phyloP scores from a whole-genome alignment of 2,888 invertebrate species.

The Eutolmus rufibarbis region DNA sequence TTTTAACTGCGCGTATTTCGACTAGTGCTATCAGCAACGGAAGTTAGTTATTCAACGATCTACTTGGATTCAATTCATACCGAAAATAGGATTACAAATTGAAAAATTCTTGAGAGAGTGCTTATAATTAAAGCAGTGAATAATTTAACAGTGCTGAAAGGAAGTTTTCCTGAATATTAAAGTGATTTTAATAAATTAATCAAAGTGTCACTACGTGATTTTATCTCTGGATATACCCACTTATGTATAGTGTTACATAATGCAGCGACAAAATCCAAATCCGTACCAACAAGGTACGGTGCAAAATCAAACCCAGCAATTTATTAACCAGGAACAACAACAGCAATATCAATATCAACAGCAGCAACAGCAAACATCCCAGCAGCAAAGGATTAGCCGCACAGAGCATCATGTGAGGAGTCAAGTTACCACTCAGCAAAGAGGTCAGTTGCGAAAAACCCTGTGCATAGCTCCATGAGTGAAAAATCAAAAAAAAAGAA shows the following conservation, averaged over 20 bases:
- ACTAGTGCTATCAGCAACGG: slow-evolving; percentile 44
- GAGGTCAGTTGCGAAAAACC: slow-evolving; percentile 67
- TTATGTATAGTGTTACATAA: slow-evolving; percentile 66
- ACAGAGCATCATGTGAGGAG: slow-evolving; percentile 82
- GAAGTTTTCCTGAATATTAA: slow-evolving; percentile 1
- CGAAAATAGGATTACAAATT: slow-evolving; percentile 29
- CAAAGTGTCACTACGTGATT: slow-evolving; percentile 46
- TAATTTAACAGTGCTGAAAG: neutral
- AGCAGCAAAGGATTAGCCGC: slow-evolving; percentile 70
- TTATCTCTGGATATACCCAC: slow-evolving; percentile 54
- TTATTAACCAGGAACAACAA: slow-evolving; percentile 64
- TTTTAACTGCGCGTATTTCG: slow-evolving; percentile 38
- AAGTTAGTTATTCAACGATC: slow-evolving; percentile 34
- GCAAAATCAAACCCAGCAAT: slow-evolving; percentile 66
- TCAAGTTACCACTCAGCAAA: slow-evolving; percentile 78
- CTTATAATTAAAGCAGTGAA: slow-evolving; percentile 9
- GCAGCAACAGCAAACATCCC: slow-evolving; percentile 64
- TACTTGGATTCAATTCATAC: slow-evolving; percentile 17
- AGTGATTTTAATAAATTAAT: slow-evolving; percentile 1
- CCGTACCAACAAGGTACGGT: slow-evolving; percentile 62
- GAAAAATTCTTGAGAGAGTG: slow-evolving; percentile 24
- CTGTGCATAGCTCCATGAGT: neutral
- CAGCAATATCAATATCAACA: slow-evolving; percentile 63
- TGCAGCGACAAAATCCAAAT: slow-evolving; percentile 76
- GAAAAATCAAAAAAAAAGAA: neutral